Evolutionary conservation across 1,140 invertebrate genomes (phyloP).

Genomic region (Sycophila sp.): DNA sequence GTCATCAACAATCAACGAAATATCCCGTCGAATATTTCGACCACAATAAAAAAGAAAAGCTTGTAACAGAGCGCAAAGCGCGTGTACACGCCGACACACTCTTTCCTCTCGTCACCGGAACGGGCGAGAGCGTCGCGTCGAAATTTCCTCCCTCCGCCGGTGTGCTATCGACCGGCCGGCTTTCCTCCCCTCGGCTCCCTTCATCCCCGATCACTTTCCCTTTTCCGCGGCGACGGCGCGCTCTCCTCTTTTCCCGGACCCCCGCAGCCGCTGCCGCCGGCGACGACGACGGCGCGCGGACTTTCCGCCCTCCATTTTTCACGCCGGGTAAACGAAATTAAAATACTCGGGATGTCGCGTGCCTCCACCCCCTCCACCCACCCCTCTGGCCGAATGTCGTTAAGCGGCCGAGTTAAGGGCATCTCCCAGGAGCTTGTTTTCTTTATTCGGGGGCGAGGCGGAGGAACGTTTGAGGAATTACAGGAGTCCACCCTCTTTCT

Average conservation of each 20-base stretch:
- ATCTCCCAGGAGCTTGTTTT: background rate
- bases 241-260: constrained; percentile 14
- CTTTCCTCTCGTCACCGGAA: background rate
- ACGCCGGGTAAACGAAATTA: constrained; percentile 33
- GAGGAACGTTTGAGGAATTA: constrained; percentile 6
- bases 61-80: too few relatives aligned
- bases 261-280: background rate
- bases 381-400: too few relatives aligned
- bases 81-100: too few relatives aligned
- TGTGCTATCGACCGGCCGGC: background rate
- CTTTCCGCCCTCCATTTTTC: constrained; percentile 32
- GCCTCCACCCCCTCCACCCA: too few relatives aligned
- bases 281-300: background rate
- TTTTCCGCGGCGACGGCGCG: background rate
- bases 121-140: background rate
- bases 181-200: background rate
- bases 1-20: too few relatives aligned
- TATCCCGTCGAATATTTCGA: too few relatives aligned
- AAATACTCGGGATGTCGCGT: constrained; percentile 29
- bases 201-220: constrained; percentile 7
- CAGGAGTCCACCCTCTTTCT: too few relatives aligned
- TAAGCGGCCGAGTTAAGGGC: background rate
- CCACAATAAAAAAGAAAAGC: too few relatives aligned
- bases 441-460: background rate
- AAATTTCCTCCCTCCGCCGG: constrained; percentile 11